Evolutionary conservation across 2,113 vertebrate genomes (phyloP), one percentile per base, ranked within the genome.

Genomic region (Sphaerodactylus townsendi): DNA sequence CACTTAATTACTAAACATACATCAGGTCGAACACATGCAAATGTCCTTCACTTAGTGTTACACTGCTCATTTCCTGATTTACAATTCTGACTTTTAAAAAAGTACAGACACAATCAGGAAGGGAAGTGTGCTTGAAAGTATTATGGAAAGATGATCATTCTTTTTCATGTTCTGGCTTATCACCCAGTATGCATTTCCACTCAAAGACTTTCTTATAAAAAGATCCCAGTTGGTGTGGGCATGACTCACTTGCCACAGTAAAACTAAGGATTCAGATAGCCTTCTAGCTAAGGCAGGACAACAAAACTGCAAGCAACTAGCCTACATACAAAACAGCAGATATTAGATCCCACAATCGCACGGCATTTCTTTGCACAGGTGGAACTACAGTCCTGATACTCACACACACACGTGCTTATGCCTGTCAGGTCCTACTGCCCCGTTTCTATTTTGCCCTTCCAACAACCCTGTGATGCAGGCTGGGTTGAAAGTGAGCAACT

Each of bases 141-240:
- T 3, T 28, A 9, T 0, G 9, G 30, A 65, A 5, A 56, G 37
- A 25, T 5, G 15, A n/a, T 53, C 2, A 21, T 56, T 81, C 53
- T 41, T 83, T 84, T 53, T 87, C 19, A 73, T 73, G 77, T 85
- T 71, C 25, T 85, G 75, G 85, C 41, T 87, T 50, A 75, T 90
- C 35, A 83, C 5, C 19, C 76, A 71, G 30, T 37, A 73, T 79
- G 71, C 37, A 74, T 13, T 79, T 85, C 37, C 86, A 50, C 82
- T 79, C 81, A 90, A 81, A 86, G n/a, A 62, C 13, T 73, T 84
- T 87, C 84, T 77, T 84, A 78, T 65, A 39, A 59, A 21, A 64
- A 83, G 85, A 86, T 39, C 71, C 56, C 35, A 59, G 81, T 84
- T 85, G 28, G 59, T 71, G 53, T 68, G 28, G 9, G 19, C 65